Evolutionary conservation across 2,113 vertebrate genomes (phyloP).

Genomic region (Paedocypris sp.): DNA sequence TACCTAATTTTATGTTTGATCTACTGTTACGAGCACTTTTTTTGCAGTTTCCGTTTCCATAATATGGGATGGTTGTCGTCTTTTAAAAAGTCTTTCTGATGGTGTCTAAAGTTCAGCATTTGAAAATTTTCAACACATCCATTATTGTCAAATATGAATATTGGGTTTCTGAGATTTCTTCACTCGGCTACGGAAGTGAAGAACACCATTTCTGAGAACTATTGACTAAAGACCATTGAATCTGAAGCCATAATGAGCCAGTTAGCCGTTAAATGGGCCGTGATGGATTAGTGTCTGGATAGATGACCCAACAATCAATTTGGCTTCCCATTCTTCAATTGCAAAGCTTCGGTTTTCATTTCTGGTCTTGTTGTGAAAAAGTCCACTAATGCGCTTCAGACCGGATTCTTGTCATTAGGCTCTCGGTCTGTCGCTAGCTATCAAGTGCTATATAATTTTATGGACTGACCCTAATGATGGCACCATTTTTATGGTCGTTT

Average conservation of each 20-base stretch:
- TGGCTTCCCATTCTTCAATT: neutral
- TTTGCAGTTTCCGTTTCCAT: no score
- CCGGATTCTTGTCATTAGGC: neutral
- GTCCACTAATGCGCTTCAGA: neutral
- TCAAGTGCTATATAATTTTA: constrained; percentile 9
- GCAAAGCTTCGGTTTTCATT: neutral
- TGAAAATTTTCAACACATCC: neutral
- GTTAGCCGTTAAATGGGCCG: neutral
- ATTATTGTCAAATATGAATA: neutral
- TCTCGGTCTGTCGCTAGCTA: neutral
- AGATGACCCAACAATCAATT: neutral
- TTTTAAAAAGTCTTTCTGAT: no score
- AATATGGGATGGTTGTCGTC: no score
- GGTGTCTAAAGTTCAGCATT: no score
- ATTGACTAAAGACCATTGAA: constrained; percentile 7
- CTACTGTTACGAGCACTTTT: no score
- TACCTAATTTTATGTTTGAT: no score
- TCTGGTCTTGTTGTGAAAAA: neutral
- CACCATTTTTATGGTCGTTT: constrained; percentile 15
- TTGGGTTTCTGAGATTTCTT: neutral
- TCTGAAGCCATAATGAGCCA: constrained; percentile 17
- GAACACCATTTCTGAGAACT: neutral
- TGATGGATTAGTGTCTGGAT: constrained; percentile 4
- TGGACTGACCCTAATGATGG: constrained; percentile 3
- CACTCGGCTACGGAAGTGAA: neutral